Percentiles rank a stretch among this genome's conserved stretches.
These are phyloP conservation scores for Odontocolon sp. DNA, from an alignment of 2,888 invertebrate genomes.

Conservation along the genomic window DNA sequence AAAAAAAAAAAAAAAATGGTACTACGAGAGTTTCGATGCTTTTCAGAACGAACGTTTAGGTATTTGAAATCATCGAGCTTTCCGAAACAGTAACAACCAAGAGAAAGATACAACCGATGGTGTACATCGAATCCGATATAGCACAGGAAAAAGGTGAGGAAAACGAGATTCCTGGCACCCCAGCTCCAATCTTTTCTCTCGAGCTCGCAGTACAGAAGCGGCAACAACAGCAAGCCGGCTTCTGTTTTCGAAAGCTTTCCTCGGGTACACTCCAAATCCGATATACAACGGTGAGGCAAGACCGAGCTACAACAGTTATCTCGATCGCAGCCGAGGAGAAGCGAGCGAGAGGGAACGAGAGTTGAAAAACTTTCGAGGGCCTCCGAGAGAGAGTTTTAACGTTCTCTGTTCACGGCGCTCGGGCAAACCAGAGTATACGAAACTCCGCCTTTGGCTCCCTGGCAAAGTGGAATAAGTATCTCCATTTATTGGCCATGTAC, in stretches of 20 bases:
- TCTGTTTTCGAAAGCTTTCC: slow-evolving; percentile 45
- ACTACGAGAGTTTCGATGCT: too few species aligned
- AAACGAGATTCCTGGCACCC: slow-evolving; percentile 22
- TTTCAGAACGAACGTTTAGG: too few species aligned
- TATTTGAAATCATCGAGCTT: slow-evolving; percentile 24
- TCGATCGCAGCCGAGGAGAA: slow-evolving; percentile 48
- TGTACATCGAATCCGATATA: neutral
- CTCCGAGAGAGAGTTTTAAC: slow-evolving; percentile 49
- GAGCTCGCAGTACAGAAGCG: slow-evolving; percentile 8
- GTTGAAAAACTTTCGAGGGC: slow-evolving; percentile 52
- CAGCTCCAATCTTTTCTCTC: slow-evolving; percentile 15
- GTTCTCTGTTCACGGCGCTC: slow-evolving; percentile 23
- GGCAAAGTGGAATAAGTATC: too few species aligned
- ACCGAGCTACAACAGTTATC: slow-evolving; percentile 54
- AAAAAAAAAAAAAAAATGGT: too few species aligned
- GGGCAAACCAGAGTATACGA: slow-evolving; percentile 7
- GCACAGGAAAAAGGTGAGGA: neutral
- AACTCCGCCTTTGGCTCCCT: slow-evolving; percentile 33
- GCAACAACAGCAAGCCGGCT: slow-evolving; percentile 9
- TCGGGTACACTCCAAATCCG: slow-evolving; percentile 48
- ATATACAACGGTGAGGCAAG: slow-evolving; percentile 47
- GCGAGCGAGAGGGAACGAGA: slow-evolving; percentile 23
- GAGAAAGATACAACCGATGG: slow-evolving; percentile 13
- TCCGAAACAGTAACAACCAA: neutral
- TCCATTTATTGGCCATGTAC: too few species aligned